Conservation (phyloP, 2,113 vertebrate species). For the rat (Rattus norvegicus) region GRCr8 NC_086024.1:11804501-11805000, state of each 20-base stretch:
- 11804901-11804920: too few relatives aligned
- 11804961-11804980: too few relatives aligned
- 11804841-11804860: not conserved
- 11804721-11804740: not conserved
- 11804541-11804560: not conserved
- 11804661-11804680: not conserved
- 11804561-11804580: not conserved
- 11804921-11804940: too few relatives aligned
- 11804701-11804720: not conserved
- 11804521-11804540: not conserved
- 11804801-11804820: slow-evolving; percentile 22
- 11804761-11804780: slow-evolving; percentile 19
- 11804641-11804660: too few relatives aligned
- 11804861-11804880: not conserved
- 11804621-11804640: not conserved
- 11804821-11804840: slow-evolving; percentile 26
- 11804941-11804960: too few relatives aligned
- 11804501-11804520: not conserved
- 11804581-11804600: not conserved
- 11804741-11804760: slow-evolving; percentile 15
- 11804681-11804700: not conserved
- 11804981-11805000: not conserved
- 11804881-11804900: too few relatives aligned
- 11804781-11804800: slow-evolving; percentile 45
- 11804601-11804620: not conserved